These are phyloP conservation scores for Caradrina kadenii DNA, from an alignment of 2,888 invertebrate species.

Conservation along the genomic window DNA sequence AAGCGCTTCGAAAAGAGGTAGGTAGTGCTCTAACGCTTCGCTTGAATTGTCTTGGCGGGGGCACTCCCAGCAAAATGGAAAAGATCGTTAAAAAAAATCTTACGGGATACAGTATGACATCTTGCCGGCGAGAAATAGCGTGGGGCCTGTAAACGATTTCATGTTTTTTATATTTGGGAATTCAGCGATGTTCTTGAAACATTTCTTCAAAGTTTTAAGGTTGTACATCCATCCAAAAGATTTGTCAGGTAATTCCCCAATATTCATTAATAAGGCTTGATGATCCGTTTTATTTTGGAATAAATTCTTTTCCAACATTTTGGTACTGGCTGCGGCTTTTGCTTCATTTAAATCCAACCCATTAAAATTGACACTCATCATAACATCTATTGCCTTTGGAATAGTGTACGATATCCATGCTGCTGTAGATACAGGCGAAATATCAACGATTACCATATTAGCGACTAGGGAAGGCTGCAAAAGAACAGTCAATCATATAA, in stretches of 20 bases:
- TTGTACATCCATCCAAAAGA: slow-evolving; percentile 79
- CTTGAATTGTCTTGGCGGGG: no score
- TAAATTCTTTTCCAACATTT: slow-evolving; percentile 68
- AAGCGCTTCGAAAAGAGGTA: background rate
- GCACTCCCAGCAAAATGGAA: background rate
- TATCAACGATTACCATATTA: slow-evolving; percentile 92
- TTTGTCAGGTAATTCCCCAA: slow-evolving; percentile 67
- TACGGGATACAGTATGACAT: slow-evolving; percentile 79
- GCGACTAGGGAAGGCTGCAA: slow-evolving; percentile 89
- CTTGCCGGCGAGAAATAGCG: slow-evolving; percentile 79
- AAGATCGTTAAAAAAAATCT: slow-evolving; percentile 59
- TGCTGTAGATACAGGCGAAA: slow-evolving; percentile 91
- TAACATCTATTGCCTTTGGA: slow-evolving; percentile 83
- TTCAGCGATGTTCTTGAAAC: slow-evolving; percentile 70
- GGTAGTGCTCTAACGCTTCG: background rate
- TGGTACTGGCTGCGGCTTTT: slow-evolving; percentile 81
- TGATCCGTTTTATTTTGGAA: slow-evolving; percentile 62
- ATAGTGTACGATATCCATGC: slow-evolving; percentile 90
- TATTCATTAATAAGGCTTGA: slow-evolving; percentile 76
- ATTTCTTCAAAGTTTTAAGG: slow-evolving; percentile 66
- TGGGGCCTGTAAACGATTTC: slow-evolving; percentile 72
- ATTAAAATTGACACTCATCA: slow-evolving; percentile 90
- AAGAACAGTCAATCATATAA: background rate
- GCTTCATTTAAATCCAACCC: slow-evolving; percentile 90
- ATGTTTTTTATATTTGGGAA: slow-evolving; percentile 75